Base-by-base conservation (phyloP, 1,140 invertebrate genomes). In the Cydia splendana region DNA sequence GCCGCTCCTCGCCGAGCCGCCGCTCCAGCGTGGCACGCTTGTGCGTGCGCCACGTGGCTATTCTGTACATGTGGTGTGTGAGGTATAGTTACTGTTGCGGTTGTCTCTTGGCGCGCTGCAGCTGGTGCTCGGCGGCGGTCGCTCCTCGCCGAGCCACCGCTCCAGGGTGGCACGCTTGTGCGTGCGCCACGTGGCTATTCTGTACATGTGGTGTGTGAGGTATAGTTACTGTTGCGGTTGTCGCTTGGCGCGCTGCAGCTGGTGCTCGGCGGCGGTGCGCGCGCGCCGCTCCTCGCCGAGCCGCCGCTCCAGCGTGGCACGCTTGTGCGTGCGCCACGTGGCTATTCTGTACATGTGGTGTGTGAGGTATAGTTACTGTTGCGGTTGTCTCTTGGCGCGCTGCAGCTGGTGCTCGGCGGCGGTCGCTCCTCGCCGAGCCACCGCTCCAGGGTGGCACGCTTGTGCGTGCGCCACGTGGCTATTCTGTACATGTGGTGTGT, bases 261-360 rank as follows among this genome's bases (percentile, higher is more conserved):
- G 97, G 53, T 95, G 94, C 90, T 99, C 98, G 30, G n/a, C n/a
- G n/a, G n/a, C n/a, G n/a, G n/a, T n/a, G n/a, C n/a, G n/a, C n/a
- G n/a, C n/a, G n/a, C n/a, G n/a, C n/a, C n/a, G n/a, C n/a, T n/a
- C n/a, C n/a, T n/a, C n/a, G 96, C 42, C 95, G 73, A 98, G 93
- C 78, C 96, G 95, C 80, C 97, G 95, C 91, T 99, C 98, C 81
- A 98, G 94, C 67, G 95, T 95, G 81, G 97, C 95, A 90, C 97
- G 97, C 79, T 87, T 86, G 73, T 78, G 78, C 42, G 74, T 82
- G 45, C 88, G 85, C 84, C 84, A 86, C 85, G 73, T 78, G 77
- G 84, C 77, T 78, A 88, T 75, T 77, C 87, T 90, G 80, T 9
- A 45, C n/a, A 34, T 6, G 30, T 34, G 30, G 30, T 12, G 12